Conservation (phyloP, 1,140 invertebrate species). For the Drosophila busckii region DNA sequence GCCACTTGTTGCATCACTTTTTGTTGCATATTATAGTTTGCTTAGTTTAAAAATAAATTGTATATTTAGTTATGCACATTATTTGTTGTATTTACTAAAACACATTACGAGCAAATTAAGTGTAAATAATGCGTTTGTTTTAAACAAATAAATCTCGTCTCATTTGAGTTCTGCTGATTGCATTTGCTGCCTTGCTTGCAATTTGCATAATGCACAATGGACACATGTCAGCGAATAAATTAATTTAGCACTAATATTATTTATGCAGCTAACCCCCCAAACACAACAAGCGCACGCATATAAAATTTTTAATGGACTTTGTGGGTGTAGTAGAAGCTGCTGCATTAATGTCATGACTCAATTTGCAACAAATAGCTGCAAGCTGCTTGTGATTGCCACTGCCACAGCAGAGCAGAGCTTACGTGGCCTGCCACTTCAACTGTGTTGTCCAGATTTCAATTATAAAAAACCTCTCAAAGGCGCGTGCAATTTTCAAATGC, state of each 20-base stretch:
- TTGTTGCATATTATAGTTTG: no score
- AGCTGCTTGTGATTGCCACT: conserved; percentile 6
- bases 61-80: no score
- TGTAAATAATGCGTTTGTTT: conserved; percentile 68
- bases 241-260: conserved; percentile 72
- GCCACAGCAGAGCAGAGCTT: no score
- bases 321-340: conserved; percentile 14
- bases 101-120: conserved; percentile 67
- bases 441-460: conserved; percentile 57
- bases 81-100: no score
- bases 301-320: conserved; percentile 36
- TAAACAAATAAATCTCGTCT: conserved; percentile 67
- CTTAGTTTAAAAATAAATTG: no score
- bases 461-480: conserved; percentile 60
- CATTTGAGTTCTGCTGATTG: conserved; percentile 15
- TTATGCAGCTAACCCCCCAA: conserved; percentile 65
- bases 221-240: conserved; percentile 76
- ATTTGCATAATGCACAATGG: conserved; percentile 76
- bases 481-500: conserved; percentile 72
- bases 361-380: conserved; percentile 62
- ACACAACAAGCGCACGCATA: conserved; percentile 13
- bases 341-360: conserved; percentile 66
- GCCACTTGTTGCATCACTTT: no score
- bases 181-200: no score
- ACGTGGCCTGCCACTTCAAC: not conserved